phyloP scores from a whole-genome alignment of 53 echinoderm and acorn worm species.

The Glandiceps talaboti region DNA sequence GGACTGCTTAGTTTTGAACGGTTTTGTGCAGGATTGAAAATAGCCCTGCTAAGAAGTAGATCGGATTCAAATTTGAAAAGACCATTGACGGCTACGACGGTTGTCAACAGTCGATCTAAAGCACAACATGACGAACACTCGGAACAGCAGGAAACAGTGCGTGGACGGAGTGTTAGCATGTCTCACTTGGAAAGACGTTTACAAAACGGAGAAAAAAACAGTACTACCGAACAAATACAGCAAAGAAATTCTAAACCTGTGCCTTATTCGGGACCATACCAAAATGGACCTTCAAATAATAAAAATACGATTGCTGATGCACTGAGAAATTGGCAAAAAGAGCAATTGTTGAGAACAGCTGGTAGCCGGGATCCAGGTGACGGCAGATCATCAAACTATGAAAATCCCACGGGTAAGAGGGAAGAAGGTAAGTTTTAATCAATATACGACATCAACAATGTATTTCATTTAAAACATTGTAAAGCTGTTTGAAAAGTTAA shows the following conservation, averaged over 20 bases:
- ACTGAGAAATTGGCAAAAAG: not conserved
- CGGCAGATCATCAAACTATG: not conserved
- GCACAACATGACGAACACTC: no score
- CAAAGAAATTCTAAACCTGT: not conserved
- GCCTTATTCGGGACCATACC: no score
- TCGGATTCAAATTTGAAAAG: not conserved
- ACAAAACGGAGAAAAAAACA: not conserved
- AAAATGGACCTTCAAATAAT: not conserved
- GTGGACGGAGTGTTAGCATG: not conserved
- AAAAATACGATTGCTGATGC: not conserved
- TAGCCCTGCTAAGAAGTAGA: slow-evolving; percentile 41
- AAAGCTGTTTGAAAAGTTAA: no score
- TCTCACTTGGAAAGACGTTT: not conserved
- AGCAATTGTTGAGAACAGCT: not conserved
- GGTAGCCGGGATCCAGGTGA: not conserved
- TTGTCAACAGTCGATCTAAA: not conserved
- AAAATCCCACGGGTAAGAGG: not conserved
- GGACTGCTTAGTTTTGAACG: slow-evolving; percentile 65
- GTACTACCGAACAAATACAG: not conserved
- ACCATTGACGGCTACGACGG: not conserved
- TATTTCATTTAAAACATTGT: no score
- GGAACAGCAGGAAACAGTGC: not conserved
- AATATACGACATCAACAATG: no score
- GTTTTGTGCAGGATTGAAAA: slow-evolving; percentile 75
- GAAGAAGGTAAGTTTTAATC: not conserved